Base-by-base conservation (phyloP, 1,140 invertebrate species). In the Sitophilus oryzae region DNA sequence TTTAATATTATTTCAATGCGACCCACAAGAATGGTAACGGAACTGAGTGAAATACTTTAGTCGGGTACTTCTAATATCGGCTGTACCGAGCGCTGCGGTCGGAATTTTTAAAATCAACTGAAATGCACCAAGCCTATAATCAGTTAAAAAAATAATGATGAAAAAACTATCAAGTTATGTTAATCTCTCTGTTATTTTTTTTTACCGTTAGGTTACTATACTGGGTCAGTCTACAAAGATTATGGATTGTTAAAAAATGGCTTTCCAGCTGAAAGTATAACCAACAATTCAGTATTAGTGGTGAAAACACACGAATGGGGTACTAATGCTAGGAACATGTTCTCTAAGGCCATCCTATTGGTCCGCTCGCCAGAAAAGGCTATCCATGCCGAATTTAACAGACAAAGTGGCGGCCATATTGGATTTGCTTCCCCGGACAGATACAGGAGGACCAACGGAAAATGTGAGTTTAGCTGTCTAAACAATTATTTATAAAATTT, bases 241-340 rank as follows among this genome's bases (percentile, higher is more conserved):
- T 85, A 81, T 66, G 82, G 82, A 23, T 76, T 87, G 9, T 69
- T 83, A 48, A 79, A 83, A 60, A 83, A 86, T 60, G 88, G 88
- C 8, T 89, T 90, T 66, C 86, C 85, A 8, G 87, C 82, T 1
- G 88, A 90, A 69, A 85, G 82, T 63, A 74, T 89, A 1, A 75
- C 76, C 14, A 86, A 88, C 72, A 81, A 81, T 14, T 84, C 85
- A n/a, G 87, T 83, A 11, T 69, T 89, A 21, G 77, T 88, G 19
- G 84, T 90, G 10, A 91, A 91, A 73, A 90, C 88, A 1, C 88
- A 91, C 71, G 84, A 87, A 66, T 83, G 78, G 70, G 85, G 85
- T 11, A 68, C 75, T 9, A 62, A 70, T 18, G 80, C 82, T 0
- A 69, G 79, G 45, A 66, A 72, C 16, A 76, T 75, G 14, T 89